Evolutionary conservation across 92 coral and sea anemone genomes (phyloP).

Genomic region (Heliopora coerulea): DNA sequence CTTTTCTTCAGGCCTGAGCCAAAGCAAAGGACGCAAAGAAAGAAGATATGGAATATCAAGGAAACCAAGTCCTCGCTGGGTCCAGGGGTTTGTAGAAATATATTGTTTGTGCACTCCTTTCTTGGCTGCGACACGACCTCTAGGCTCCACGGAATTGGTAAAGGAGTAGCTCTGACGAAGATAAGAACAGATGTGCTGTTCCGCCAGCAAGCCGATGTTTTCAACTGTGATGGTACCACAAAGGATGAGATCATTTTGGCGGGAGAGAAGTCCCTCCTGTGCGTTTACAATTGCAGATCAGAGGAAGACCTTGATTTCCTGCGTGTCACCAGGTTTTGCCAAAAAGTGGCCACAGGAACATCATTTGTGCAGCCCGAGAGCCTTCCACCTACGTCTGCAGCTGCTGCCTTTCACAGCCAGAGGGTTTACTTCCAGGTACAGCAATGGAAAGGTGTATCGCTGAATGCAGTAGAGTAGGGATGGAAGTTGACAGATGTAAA

Average conservation of each 20-base stretch:
- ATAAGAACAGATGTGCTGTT: too few species aligned
- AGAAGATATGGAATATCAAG: neutral
- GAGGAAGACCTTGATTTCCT: slow-evolving; percentile 53
- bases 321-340: slow-evolving; percentile 35
- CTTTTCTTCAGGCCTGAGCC: slow-evolving; percentile 20
- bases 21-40: neutral
- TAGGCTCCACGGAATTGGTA: too few species aligned
- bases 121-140: slow-evolving; percentile 14
- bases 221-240: slow-evolving; percentile 28
- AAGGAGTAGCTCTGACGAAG: too few species aligned
- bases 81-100: neutral
- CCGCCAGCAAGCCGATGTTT: too few species aligned
- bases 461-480: slow-evolving; percentile 49
- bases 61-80: neutral
- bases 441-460: too few species aligned
- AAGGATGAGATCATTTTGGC: slow-evolving; percentile 41
- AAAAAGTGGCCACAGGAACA: too few species aligned
- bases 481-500: slow-evolving; percentile 39
- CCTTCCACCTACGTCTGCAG: too few species aligned
- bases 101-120: slow-evolving; percentile 37
- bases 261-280: slow-evolving; percentile 56
- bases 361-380: too few species aligned
- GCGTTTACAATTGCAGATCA: slow-evolving; percentile 46
- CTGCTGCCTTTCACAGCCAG: too few species aligned
- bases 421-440: too few species aligned